phyloP scores from a whole-genome alignment of 2,888 invertebrate genomes.

The Oxycera nigricornis region DNA sequence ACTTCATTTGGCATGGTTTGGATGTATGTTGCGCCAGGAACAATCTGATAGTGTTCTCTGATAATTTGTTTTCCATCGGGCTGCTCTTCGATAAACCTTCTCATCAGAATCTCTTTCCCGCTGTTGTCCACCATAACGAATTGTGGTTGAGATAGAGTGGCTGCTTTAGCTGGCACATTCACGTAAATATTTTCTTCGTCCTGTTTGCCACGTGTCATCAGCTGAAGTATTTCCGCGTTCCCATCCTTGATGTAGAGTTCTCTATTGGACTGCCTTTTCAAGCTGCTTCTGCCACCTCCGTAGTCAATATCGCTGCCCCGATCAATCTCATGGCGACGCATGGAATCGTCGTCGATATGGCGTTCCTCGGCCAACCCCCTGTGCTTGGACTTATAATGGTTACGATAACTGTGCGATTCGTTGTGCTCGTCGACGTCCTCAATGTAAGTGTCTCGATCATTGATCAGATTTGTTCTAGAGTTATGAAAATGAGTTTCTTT shows the following conservation, averaged over 20 bases:
- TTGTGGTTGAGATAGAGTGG: slow-evolving; percentile 67
- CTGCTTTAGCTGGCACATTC: slow-evolving; percentile 65
- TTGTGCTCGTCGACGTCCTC: slow-evolving; percentile 55
- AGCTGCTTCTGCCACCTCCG: slow-evolving; percentile 56
- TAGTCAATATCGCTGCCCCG: slow-evolving; percentile 74
- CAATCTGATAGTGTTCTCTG: slow-evolving; percentile 63
- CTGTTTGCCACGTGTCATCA: slow-evolving; percentile 78
- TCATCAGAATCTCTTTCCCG: slow-evolving; percentile 84
- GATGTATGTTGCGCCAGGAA: slow-evolving; percentile 58
- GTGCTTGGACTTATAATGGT: slow-evolving; percentile 48
- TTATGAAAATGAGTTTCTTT: slow-evolving; percentile 61
- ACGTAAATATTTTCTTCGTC: slow-evolving; percentile 70
- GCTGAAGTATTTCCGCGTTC: slow-evolving; percentile 80
- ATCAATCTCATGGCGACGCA: slow-evolving; percentile 78
- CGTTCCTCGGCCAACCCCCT: slow-evolving; percentile 56
- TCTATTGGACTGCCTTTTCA: slow-evolving; percentile 62
- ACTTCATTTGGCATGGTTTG: slow-evolving; percentile 61
- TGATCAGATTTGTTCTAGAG: slow-evolving; percentile 61
- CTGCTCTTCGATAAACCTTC: slow-evolving; percentile 84
- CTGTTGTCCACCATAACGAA: slow-evolving; percentile 76
- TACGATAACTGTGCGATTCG: slow-evolving; percentile 59
- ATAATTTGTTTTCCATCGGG: slow-evolving; percentile 71
- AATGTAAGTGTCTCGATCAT: slow-evolving; percentile 59
- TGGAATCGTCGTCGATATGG: slow-evolving; percentile 74
- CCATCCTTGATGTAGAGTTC: slow-evolving; percentile 84